These are phyloP conservation scores for Aspidapion aeneum DNA, from an alignment of 2,888 invertebrate species.

Conservation along the genomic window DNA sequence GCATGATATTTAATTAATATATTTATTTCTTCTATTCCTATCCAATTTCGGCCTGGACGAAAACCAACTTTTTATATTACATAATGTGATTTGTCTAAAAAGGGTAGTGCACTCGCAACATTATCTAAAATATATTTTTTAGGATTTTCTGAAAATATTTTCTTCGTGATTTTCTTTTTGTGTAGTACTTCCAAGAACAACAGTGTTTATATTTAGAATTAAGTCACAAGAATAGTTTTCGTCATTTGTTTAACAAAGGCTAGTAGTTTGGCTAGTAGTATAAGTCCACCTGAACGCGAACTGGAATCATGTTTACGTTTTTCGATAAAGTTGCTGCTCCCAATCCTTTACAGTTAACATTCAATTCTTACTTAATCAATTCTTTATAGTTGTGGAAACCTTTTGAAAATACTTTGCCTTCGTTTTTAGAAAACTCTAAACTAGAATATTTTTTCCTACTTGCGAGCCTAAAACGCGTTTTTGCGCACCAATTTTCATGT, in stretches of 20 bases:
- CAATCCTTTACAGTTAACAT: constrained; percentile 79
- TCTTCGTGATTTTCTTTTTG: constrained; percentile 49
- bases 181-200: constrained; percentile 64
- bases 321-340: constrained; percentile 59
- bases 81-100: constrained; percentile 53
- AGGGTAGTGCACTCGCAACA: constrained; percentile 58
- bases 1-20: constrained; percentile 54
- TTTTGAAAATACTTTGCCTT: constrained; percentile 54
- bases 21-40: constrained; percentile 64
- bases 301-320: constrained; percentile 60
- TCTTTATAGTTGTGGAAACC: constrained; percentile 55
- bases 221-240: constrained; percentile 60
- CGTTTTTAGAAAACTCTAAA: constrained; percentile 56
- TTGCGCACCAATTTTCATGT: not conserved
- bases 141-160: constrained; percentile 56
- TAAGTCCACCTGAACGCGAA: constrained; percentile 74
- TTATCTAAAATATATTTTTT: constrained; percentile 60
- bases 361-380: constrained; percentile 52
- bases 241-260: constrained; percentile 44
- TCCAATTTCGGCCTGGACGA: constrained; percentile 61
- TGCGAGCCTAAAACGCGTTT: not conserved
- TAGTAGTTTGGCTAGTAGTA: constrained; percentile 66
- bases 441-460: not conserved
- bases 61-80: constrained; percentile 68
- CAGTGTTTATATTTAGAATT: constrained; percentile 60